phyloP scores from a whole-genome alignment of 2,797 vertebrate genomes.

The Hippocampus kuda region DNA sequence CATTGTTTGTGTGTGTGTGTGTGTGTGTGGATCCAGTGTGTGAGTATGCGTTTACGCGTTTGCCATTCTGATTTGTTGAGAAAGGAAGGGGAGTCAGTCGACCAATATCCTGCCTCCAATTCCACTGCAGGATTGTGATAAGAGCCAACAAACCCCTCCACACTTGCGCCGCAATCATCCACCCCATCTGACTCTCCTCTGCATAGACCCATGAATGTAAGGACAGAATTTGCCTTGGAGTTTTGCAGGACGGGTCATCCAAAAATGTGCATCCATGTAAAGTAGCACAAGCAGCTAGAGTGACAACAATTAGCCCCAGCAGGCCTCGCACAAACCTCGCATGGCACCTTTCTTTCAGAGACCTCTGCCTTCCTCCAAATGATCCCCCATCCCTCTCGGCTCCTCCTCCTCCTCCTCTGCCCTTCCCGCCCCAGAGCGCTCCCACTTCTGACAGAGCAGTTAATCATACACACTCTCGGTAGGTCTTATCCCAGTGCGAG shows the following conservation, averaged over 20 bases:
- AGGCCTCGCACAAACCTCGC: constrained; percentile 19
- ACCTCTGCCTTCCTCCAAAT: constrained; percentile 40
- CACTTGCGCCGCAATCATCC: constrained; percentile 27
- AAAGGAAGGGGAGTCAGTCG: constrained; percentile 35
- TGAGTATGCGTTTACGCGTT: constrained; percentile 34
- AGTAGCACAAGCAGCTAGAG: constrained; percentile 5
- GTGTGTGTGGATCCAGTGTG: constrained; percentile 17
- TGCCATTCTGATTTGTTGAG: constrained; percentile 44
- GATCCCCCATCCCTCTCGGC: constrained; percentile 42
- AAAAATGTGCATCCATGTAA: neutral
- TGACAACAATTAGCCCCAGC: constrained; percentile 43
- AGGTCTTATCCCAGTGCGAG: constrained; percentile 38
- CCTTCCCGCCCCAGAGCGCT: constrained; percentile 52
- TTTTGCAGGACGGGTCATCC: neutral
- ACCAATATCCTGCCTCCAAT: constrained; percentile 35
- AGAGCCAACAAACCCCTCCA: constrained; percentile 28
- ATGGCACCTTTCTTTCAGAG: constrained; percentile 33
- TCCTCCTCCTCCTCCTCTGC: constrained; percentile 47
- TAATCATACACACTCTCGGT: constrained; percentile 56
- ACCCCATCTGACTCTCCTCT: constrained; percentile 54
- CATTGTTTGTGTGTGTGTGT: constrained; percentile 22
- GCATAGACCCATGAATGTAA: constrained; percentile 29
- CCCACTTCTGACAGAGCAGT: constrained; percentile 59
- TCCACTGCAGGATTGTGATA: constrained; percentile 48
- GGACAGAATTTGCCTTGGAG: neutral